Evolutionary conservation across 2,797 vertebrate genomes (phyloP), one percentile per base, ranked within the genome.

Genomic region (Natrix natrix): DNA sequence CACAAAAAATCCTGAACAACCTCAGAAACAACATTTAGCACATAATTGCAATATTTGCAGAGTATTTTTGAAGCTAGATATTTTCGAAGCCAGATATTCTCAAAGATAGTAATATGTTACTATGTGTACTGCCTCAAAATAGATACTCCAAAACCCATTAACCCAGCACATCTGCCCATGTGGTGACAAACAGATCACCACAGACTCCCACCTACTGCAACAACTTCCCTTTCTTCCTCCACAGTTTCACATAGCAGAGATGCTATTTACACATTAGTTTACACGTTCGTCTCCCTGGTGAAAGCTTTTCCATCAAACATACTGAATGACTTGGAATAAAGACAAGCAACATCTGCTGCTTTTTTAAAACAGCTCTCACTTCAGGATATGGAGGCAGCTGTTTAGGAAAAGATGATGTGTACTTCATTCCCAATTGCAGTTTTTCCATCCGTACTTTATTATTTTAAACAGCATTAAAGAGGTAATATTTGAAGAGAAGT

Each of bases 341-440:
- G 4, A 94, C 60, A 93, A 13, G 48, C 59, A 88, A 93, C 96
- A 96, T 94, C 95, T 96, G 96, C 91, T 93, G 89, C 60, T 37
- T 94, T 95, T 94, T 95, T 87, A 0, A 54, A 92, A 96, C 92
- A 90, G 56, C 91, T 95, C 92, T 32, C 54, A 88, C 94, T 96
- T 95, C 90, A 95, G 92, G 95, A 96, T 78, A 37, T 20, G n/a
- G 43, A 91, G 37, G n/a, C 60, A 88, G 90, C 54, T 94, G 91
- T 92, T 96, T 95, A 52, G 87, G 92, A 93, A 92, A 95, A 95
- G 61, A 90, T 87, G 96, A 92, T 92, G 61, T n/a, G 94, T 93
- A 89, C 94, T 95, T 96, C 95, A 95, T 96, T 97, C 96, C 96
- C 95, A 95, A 91, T 83, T 94, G 96, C 95, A 94, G 88, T 37